Evolutionary conservation across 1,140 invertebrate species (phyloP), one percentile per base, ranked within the genome.

Genomic region (Drosophila ananassae): DNA sequence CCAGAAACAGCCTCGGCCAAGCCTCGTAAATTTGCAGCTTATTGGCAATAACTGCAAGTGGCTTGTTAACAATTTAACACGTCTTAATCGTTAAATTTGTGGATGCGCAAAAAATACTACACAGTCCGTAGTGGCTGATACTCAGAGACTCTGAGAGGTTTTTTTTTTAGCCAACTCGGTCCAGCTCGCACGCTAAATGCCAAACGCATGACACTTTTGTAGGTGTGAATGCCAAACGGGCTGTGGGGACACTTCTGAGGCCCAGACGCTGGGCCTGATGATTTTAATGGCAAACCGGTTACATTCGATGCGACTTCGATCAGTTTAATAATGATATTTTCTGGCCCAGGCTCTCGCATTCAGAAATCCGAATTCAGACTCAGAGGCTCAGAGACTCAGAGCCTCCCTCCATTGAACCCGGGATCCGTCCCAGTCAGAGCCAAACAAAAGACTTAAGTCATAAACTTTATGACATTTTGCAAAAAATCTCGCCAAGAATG

Each of bases 11-110:
- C 46, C 63, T 28, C 57, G 47, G 68, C 37, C 73, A 80, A 85
- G 77, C 74, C 84, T 89, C 89, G 77, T 91, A 91, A 91, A 91
- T 91, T 91, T 83, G 79, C 89, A 90, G 90, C 90, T 91, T 91
- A 91, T 91, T 91, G 87, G 79, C 89, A 89, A 91, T 85, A 90
- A 91, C 83, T 84, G 85, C 84, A 91, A 91, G 83, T 90, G 90
- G 90, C 90, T 91, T 91, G 90, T 91, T 91, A 91, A 91, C 90
- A 91, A 91, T 91, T 91, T 91, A 91, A 91, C 90, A 91, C 90
- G 82, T 91, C 90, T 91, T 91, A 91, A 91, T 91, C 90, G 90
- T 91, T 91, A 91, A 91, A 91, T 91, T 91, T 91, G 90, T 91
- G 77, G 71, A 67, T 72, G 62, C 62, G 56, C 50, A 79, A 60